Base-by-base conservation (phyloP, 2,797 vertebrate species). In the Manis pentadactyla region DNA sequence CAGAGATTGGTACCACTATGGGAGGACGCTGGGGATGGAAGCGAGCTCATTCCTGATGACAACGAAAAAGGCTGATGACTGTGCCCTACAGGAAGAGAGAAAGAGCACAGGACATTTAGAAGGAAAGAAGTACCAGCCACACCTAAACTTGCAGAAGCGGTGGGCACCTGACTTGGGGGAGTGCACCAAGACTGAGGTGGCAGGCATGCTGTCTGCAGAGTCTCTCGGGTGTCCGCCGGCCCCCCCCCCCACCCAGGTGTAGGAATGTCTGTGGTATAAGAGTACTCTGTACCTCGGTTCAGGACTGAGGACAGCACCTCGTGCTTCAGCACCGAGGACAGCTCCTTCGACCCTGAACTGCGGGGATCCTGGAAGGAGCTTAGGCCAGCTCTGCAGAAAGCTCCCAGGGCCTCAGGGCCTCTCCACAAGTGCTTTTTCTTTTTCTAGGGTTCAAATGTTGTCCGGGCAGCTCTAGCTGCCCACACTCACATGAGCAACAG, bases 401-500 rank as follows among this genome's bases (percentile, higher is more conserved):
- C 29, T 51, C 17, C 0, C 11, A 63, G 27, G 9, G 5, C 27
- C 29, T 37, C 42, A 5, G 69, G 0, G 1, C 29, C 61, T 49
- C 77, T 71, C 9, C 37, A 25, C 10, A 13, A 29, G 55, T 23
- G 61, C 51, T 55, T 0, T 66, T 29, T 55, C 55, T 61, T 82
- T 55, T 68, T 77, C 51, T 61, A 51, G 39, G 8, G 14, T 31
- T 75, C 31, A 55, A 31, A 34, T 37, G 39, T 15, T 13, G 17
- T 69, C 31, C 34, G 46, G 11, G 27, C 19, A 55, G 31, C 31
- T 63, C 39, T 29, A 46, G 31, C n/a, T 17, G 21, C 39, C 14
- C 15, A 9, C 23, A 2, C 42, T 75, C 68, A 18, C 1, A 0
- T 34, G 17, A 37, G 18, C 4, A 5, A 15, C 17, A 5, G 17